phyloP scores from a whole-genome alignment of 2,797 vertebrate species.

The Octomys mimax region DNA sequence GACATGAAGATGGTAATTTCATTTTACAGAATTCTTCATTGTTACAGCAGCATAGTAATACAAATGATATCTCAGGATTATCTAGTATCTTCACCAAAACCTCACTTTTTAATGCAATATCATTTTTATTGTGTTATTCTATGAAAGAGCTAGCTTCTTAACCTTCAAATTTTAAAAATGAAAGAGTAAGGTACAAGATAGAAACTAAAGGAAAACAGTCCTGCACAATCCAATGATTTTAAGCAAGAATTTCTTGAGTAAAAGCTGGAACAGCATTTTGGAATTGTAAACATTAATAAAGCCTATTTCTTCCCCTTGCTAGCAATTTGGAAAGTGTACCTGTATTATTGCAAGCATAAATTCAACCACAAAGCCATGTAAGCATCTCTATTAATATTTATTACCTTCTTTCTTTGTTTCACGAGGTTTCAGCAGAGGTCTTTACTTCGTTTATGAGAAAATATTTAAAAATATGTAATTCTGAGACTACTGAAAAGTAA shows the following conservation, averaged over 20 bases:
- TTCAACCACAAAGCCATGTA: slow-evolving; percentile 73
- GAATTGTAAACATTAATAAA: slow-evolving; percentile 79
- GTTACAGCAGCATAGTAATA: not conserved
- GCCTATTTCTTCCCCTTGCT: slow-evolving; percentile 68
- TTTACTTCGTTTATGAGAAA: slow-evolving; percentile 65
- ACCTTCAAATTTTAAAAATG: slow-evolving; percentile 65
- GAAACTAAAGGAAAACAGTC: slow-evolving; percentile 56
- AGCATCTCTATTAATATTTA: slow-evolving; percentile 81
- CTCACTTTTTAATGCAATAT: slow-evolving; percentile 63
- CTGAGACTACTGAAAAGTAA: slow-evolving; percentile 45
- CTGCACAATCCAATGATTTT: slow-evolving; percentile 71
- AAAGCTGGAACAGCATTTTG: slow-evolving; percentile 68
- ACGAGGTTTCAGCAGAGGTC: slow-evolving; percentile 53
- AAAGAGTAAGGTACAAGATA: not conserved
- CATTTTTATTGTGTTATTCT: slow-evolving; percentile 55
- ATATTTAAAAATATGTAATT: slow-evolving; percentile 56
- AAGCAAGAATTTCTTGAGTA: slow-evolving; percentile 67
- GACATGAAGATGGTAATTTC: not conserved
- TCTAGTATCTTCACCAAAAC: slow-evolving; percentile 9
- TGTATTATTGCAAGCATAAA: slow-evolving; percentile 80
- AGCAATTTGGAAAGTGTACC: slow-evolving; percentile 76
- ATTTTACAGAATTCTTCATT: slow-evolving; percentile 10
- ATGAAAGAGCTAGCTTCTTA: slow-evolving; percentile 41
- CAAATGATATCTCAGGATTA: not conserved
- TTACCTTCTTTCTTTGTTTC: slow-evolving; percentile 76